Evolutionary conservation across 2,888 invertebrate genomes (phyloP).

Genomic region (Trissonchulus sp.): DNA sequence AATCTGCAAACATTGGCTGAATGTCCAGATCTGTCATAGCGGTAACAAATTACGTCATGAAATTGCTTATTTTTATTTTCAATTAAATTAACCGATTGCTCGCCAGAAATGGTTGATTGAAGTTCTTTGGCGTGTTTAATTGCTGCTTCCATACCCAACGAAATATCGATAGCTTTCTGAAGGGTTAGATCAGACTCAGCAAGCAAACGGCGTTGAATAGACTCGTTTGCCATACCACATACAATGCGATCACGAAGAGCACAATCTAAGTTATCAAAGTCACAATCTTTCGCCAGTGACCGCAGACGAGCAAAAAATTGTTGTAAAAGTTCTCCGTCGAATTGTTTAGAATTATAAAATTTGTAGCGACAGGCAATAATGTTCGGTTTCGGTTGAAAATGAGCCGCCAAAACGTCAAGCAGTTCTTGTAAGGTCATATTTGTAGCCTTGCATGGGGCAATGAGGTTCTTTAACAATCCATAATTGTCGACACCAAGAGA

Average conservation of each 20-base stretch:
- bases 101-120: no score
- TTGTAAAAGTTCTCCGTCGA: background rate
- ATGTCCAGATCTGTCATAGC: background rate
- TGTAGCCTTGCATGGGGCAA: background rate
- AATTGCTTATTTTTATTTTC: no score
- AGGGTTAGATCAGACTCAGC: background rate
- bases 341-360: background rate
- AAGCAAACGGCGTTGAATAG: background rate
- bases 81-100: no score
- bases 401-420: background rate
- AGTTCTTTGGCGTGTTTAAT: background rate
- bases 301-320: background rate
- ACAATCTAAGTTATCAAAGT: background rate
- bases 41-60: no score
- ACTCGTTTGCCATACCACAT: background rate
- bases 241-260: background rate
- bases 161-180: background rate
- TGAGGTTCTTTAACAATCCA: background rate
- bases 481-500: background rate
- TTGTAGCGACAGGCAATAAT: background rate
- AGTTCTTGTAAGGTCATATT: background rate
- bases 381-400: background rate
- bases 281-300: background rate
- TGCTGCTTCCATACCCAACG: background rate
- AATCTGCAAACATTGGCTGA: background rate